Conservation (phyloP, 2,113 vertebrate species). For the Nibea albiflora region DNA sequence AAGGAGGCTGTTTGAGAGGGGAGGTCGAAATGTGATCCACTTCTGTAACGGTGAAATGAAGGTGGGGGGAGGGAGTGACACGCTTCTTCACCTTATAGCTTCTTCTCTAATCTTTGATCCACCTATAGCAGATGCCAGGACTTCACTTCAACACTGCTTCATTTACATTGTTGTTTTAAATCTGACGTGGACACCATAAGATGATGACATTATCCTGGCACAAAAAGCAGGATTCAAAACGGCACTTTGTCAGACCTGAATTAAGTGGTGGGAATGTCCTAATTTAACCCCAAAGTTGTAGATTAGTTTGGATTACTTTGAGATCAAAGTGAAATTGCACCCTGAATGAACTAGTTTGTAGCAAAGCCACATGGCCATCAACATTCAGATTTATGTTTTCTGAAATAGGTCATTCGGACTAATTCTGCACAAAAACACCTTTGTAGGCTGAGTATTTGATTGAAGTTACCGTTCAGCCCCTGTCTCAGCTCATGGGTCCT, state of each 20-base stretch:
- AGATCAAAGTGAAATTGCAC: slow-evolving; percentile 1
- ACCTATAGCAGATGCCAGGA: slow-evolving; percentile 38
- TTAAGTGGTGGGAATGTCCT: neutral
- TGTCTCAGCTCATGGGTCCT: neutral
- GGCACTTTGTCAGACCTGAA: neutral
- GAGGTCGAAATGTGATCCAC: slow-evolving; percentile 54
- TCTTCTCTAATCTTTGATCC: slow-evolving; percentile 38
- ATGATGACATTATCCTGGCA: neutral
- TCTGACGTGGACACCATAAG: neutral
- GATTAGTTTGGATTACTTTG: neutral
- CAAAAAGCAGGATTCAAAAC: neutral
- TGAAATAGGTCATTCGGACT: slow-evolving; percentile 13
- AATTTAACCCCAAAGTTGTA: neutral
- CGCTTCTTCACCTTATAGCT: slow-evolving; percentile 45
- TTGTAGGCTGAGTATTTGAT: slow-evolving; percentile 8
- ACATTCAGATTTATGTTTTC: slow-evolving; percentile 12
- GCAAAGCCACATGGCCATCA: neutral
- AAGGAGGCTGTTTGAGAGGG: slow-evolving; percentile 55
- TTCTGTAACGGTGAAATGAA: slow-evolving; percentile 50
- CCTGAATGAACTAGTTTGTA: neutral
- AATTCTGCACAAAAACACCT: slow-evolving; percentile 23
- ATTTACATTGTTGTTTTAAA: slow-evolving; percentile 31
- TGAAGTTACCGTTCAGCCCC: neutral
- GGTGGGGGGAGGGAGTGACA: neutral
- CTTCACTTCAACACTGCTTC: slow-evolving; percentile 40